Evolutionary conservation across 2,113 vertebrate species (phyloP), one percentile per base, ranked within the genome.

Genomic region (Thunnus maccoyii): DNA sequence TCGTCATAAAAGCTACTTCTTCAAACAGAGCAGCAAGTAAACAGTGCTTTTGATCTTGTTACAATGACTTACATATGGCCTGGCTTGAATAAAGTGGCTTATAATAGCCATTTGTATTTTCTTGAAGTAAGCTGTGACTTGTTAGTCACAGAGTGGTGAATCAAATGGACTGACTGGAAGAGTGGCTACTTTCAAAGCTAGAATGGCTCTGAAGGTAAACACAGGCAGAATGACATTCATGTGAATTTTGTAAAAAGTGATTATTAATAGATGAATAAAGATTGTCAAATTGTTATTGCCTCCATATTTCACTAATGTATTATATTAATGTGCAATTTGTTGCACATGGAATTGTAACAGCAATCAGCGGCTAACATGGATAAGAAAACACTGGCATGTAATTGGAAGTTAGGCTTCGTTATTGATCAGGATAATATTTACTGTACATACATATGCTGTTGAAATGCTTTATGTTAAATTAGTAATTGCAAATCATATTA

Each of bases 221-320:
- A 30, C 27, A 30, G 27, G 27, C 27, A 30, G 27, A 30, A 61
- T 20, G 41, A 71, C 61, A 55, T 12, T 36, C 61, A 70, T 92
- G 89, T 93, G 88, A 90, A 91, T 90, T 92, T 91, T 91, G 89
- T 93, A 91, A 88, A 91, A 89, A 93, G 22, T 76, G 58, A 90
- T 85, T 54, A 85, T 80, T 80, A 75, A 75, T 72, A 86, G 76
- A 86, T 85, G 25, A 92, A 90, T 92, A 90, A 92, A 91, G 72
- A 82, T 27, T 81, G 65, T 79, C 60, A 63, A 85, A 86, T 80
- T 73, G 27, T 79, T 14, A 25, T 0, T n/a, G 41, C 52, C 36
- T 75, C 61, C 18, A 27, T 61, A 62, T 76, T 72, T 82, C 18
- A 63, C 32, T 51, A 2, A 60, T 62, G 36, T 30, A 63, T 36